These are phyloP conservation scores for Heterodera carotae DNA, from an alignment of 1,140 invertebrate genomes.

Conservation along the genomic window DNA sequence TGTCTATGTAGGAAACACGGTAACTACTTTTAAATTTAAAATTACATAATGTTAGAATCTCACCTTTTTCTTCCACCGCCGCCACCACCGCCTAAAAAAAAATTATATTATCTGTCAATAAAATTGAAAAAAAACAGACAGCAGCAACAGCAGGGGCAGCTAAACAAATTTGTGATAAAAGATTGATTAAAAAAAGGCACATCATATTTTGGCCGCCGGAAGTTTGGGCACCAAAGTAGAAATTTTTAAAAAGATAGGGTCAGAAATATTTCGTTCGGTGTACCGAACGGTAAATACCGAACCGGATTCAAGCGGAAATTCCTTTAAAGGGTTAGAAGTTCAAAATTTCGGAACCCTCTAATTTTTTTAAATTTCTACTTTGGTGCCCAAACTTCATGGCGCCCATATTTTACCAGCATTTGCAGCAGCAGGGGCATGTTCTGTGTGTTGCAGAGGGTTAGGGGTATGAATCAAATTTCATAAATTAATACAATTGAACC, in stretches of 20 bases:
- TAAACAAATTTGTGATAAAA: not conserved
- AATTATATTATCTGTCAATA: not conserved
- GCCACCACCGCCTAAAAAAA: slow-evolving; percentile 5
- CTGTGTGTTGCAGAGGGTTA: not conserved
- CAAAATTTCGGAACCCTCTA: too few relatives aligned
- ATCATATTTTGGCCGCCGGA: too few relatives aligned
- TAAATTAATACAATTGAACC: slow-evolving; percentile 11
- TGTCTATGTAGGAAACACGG: too few relatives aligned
- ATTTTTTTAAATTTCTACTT: too few relatives aligned
- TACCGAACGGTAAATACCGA: too few relatives aligned
- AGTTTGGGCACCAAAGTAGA: too few relatives aligned
- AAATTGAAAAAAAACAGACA: not conserved
- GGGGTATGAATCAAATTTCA: not conserved
- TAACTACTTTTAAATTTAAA: too few relatives aligned
- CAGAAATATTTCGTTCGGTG: too few relatives aligned
- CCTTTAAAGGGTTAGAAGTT: too few relatives aligned
- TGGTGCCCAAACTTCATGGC: too few relatives aligned
- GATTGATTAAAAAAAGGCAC: not conserved
- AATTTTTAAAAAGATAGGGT: not conserved
- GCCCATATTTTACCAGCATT: slow-evolving; percentile 26
- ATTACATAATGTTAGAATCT: not conserved
- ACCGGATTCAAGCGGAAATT: too few relatives aligned
- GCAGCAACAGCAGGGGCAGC: slow-evolving; percentile 20
- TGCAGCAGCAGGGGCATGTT: slow-evolving; percentile 25
- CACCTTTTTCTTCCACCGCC: not conserved